Evolutionary conservation across 2,113 vertebrate genomes (phyloP), one percentile per base, ranked within the genome.

Genomic region (Elaphurus davidianus): DNA sequence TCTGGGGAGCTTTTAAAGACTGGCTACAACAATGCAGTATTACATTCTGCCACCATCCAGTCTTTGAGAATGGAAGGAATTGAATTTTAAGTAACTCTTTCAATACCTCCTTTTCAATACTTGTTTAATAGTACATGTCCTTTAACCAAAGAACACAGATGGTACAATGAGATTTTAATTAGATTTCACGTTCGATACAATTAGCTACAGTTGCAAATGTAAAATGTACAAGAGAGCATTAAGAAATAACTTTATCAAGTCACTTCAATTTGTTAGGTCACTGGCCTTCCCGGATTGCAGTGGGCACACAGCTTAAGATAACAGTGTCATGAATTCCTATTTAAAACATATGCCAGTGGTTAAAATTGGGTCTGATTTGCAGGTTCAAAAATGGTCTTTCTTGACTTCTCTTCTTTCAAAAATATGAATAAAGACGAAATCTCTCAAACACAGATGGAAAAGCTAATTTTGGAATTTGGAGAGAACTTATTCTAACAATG

Each of bases 151-250:
- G 97, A 25, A 92, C 97, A 96, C 94, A 98, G 98, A 98, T 98
- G 98, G 97, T 94, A 96, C 91, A 98, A 96, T 59, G 94, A 98
- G 89, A 95, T 97, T 98, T 98, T 98, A 98, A 98, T 98, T 98
- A 91, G 95, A 98, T 91, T 97, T 98, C 96, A 98, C 62, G 62
- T 98, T 98, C 76, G 82, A 97, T 97, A 76, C 81, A 97, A 86
- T 95, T 98, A 90, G 91, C 97, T 95, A 93, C 90, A 96, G 64
- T 95, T 98, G 93, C 82, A 96, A 93, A 93, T 97, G 94, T 91
- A 57, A 97, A 98, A 96, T 87, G 94, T 97, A 97, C 92, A 92
- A 78, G 57, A 83, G 43, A 82, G 27, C 54, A 88, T 62, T 87
- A 54, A 81, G 90, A 97, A 94, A 62, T 50, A 97, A 95, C 71